Conservation (phyloP, 2,888 invertebrate species). For the Gryllus longicercus region DNA sequence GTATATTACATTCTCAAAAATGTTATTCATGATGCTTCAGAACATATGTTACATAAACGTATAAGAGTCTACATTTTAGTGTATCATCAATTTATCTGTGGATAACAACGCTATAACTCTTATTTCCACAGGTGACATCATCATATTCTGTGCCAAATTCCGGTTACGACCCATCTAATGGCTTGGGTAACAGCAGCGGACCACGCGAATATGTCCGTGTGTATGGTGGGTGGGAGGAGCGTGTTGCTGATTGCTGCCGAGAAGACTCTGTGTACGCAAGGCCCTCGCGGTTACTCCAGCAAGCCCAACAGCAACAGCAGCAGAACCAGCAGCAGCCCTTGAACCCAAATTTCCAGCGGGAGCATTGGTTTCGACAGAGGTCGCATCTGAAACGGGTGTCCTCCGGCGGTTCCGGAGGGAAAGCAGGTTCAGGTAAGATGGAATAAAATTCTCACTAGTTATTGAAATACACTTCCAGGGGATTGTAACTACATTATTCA, state of each 20-base stretch:
- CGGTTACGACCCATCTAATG: neutral
- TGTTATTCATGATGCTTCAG: no score
- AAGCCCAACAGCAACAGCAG: slow-evolving; percentile 29
- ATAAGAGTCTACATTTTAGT: no score
- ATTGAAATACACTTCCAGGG: no score
- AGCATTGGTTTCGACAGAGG: slow-evolving; percentile 52
- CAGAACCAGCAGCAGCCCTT: slow-evolving; percentile 35
- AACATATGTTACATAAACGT: no score
- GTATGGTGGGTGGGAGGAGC: slow-evolving; percentile 61
- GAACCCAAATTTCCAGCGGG: slow-evolving; percentile 50
- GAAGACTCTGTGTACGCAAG: slow-evolving; percentile 38
- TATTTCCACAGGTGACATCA: slow-evolving; percentile 39
- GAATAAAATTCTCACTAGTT: no score
- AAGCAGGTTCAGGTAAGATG: slow-evolving; percentile 19
- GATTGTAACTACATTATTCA: no score
- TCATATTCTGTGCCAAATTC: slow-evolving; percentile 47
- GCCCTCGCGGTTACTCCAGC: slow-evolving; percentile 27
- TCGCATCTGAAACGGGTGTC: slow-evolving; percentile 41
- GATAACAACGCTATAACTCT: no score
- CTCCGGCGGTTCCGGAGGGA: slow-evolving; percentile 35
- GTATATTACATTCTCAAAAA: no score
- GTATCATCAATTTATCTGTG: no score
- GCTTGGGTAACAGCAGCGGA: slow-evolving; percentile 44
- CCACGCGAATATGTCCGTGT: slow-evolving; percentile 58
- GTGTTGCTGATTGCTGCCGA: slow-evolving; percentile 42